Percentiles rank a stretch among this genome's conserved stretches.
Evolutionary conservation across 2,797 vertebrate species (phyloP).

Genomic region (Fratercula arctica): DNA sequence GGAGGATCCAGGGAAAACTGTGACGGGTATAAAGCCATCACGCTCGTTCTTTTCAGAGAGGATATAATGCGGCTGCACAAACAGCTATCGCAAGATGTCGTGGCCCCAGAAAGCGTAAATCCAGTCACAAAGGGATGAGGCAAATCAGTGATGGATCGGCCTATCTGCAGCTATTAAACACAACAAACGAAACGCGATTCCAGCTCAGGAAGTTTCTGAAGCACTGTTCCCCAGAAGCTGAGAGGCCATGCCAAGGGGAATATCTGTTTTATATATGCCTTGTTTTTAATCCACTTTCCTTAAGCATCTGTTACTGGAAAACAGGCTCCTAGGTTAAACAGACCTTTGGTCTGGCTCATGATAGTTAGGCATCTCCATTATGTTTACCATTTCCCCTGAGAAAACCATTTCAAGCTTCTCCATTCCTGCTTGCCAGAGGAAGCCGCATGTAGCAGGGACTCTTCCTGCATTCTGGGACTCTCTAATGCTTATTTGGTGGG

Average conservation of each 20-base stretch:
- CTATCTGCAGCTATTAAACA: background rate
- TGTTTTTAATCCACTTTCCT: constrained; percentile 53
- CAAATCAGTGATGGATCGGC: background rate
- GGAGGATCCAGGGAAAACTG: background rate
- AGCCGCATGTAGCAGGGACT: background rate
- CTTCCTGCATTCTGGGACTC: background rate
- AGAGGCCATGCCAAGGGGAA: background rate
- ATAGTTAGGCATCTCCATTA: background rate
- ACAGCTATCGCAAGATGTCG: background rate
- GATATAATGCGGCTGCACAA: background rate
- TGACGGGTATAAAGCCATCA: background rate
- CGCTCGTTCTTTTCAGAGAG: background rate
- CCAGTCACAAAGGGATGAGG: background rate
- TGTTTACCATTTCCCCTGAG: background rate
- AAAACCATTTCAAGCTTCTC: background rate
- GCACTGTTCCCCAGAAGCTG: constrained; percentile 8
- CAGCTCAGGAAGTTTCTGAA: constrained; percentile 25
- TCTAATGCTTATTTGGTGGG: background rate
- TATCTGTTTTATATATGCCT: constrained; percentile 30
- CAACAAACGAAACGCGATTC: background rate
- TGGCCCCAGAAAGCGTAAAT: background rate
- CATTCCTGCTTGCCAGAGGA: background rate
- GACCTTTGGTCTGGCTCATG: constrained; percentile 8
- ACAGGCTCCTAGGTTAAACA: constrained; percentile 34
- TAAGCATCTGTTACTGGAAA: constrained; percentile 53